Evolutionary conservation across 2,888 invertebrate species (phyloP), one percentile per base, ranked within the genome.

Genomic region (Spilosoma lubricipeda): DNA sequence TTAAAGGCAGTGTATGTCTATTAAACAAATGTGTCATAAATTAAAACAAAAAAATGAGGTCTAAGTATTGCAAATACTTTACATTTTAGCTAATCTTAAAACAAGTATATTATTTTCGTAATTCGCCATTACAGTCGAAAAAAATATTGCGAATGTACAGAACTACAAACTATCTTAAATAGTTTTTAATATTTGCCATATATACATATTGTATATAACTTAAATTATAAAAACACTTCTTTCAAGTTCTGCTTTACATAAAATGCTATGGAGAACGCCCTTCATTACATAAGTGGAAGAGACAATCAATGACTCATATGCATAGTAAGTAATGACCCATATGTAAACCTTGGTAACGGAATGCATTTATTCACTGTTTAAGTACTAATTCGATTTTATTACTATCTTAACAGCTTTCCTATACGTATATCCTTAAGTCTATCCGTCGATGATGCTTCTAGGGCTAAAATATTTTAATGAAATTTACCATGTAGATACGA

Each of bases 221-320:
- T 30, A 30, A 18, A 15, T 18, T 30, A 63, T 4, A 63, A 63
- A n/a, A 63, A 8, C 18, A 30, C 20, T 23, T 36, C 36, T 36
- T 7, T 36, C 36, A 36, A 36, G 23, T 48, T 23, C 2, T 67
- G 30, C 33, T 67, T 33, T 45, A 48, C 42, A 42, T 36, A 56
- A 15, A 56, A 11, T n/a, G 20, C 11, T 23, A 70, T 45, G 8
- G 39, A 72, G 30, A 39, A 36, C 27, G 39, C 20, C 48, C 2
- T 64, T 73, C 73, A 73, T 76, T 71, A 76, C 70, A 70, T 73
- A 73, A 76, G 70, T 76, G 76, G 73, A 67, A 52, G 39, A 64
- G 52, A 64, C 70, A 68, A 79, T 81, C n/a, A 56, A 68, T 75
- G 67, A 67, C 64, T 71, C 74, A 64, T 42, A 52, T 27, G 23